Conservation (phyloP, 2,113 vertebrate species). For the Noctilio leporinus region DNA sequence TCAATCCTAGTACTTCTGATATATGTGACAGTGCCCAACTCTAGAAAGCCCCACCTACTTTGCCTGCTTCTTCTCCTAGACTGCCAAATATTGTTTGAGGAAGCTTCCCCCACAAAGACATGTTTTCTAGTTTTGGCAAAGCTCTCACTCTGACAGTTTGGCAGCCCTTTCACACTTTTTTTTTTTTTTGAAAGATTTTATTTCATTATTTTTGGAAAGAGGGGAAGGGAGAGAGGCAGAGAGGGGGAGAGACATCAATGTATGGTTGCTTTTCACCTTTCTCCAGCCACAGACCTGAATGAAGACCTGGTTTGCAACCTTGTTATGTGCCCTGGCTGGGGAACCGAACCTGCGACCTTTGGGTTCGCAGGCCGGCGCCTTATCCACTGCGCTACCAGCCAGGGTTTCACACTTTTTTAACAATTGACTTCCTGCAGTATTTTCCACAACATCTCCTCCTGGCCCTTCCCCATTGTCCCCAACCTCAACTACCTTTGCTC, state of each 20-base stretch:
- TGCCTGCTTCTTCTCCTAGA: neutral
- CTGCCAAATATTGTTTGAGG: conserved; percentile 21
- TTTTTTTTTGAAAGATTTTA: too few relatives aligned
- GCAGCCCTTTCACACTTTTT: neutral
- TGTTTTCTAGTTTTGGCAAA: neutral
- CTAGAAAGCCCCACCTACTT: neutral
- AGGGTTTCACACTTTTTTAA: conserved; percentile 1
- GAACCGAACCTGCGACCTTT: too few relatives aligned
- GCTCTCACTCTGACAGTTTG: neutral
- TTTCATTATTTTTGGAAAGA: too few relatives aligned
- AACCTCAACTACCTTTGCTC: neutral
- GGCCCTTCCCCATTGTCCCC: neutral
- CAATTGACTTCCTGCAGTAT: neutral
- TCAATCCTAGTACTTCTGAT: neutral
- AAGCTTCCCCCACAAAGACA: neutral
- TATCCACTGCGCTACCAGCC: too few relatives aligned
- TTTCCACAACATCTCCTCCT: neutral
- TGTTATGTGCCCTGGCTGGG: too few relatives aligned
- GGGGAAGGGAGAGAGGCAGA: too few relatives aligned
- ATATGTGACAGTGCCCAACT: neutral
- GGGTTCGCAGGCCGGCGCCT: too few relatives aligned
- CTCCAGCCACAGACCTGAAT: too few relatives aligned
- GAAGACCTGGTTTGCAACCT: too few relatives aligned
- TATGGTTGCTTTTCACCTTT: too few relatives aligned
- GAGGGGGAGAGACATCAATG: too few relatives aligned